These are phyloP conservation scores for Allolobophora icterica DNA, from an alignment of 2,888 invertebrate species.

Conservation along the genomic window DNA sequence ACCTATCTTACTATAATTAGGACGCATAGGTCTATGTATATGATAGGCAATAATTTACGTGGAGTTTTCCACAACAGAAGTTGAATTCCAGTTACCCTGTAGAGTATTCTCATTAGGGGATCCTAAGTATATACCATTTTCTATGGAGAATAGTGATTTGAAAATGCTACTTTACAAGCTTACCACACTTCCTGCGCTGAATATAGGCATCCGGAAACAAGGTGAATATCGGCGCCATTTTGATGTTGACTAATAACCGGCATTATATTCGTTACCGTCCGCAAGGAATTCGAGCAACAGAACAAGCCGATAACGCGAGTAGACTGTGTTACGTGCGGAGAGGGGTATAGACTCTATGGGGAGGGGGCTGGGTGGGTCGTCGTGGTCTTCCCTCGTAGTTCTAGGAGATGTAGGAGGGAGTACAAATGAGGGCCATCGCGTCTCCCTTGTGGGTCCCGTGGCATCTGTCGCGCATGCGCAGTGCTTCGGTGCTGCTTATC, in stretches of 20 bases:
- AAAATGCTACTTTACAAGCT: neutral
- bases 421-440: neutral
- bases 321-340: neutral
- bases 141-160: neutral
- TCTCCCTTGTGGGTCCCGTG: neutral
- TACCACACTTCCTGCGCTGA: neutral
- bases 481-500: neutral
- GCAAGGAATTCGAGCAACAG: neutral
- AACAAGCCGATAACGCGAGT: neutral
- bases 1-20: no score
- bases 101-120: no score
- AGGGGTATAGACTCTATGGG: neutral
- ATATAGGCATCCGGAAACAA: neutral
- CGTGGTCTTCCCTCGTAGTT: neutral
- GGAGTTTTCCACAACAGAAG: no score
- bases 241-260: constrained; percentile 4
- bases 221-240: neutral
- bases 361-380: neutral
- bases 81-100: no score
- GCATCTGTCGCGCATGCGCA: neutral
- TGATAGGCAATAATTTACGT: no score
- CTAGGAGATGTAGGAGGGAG: neutral
- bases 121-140: neutral
- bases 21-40: no score
- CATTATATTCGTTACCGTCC: neutral